Evolutionary conservation across 2,113 vertebrate genomes (phyloP), one percentile per base, ranked within the genome.

Genomic region (Cairina moschata): DNA sequence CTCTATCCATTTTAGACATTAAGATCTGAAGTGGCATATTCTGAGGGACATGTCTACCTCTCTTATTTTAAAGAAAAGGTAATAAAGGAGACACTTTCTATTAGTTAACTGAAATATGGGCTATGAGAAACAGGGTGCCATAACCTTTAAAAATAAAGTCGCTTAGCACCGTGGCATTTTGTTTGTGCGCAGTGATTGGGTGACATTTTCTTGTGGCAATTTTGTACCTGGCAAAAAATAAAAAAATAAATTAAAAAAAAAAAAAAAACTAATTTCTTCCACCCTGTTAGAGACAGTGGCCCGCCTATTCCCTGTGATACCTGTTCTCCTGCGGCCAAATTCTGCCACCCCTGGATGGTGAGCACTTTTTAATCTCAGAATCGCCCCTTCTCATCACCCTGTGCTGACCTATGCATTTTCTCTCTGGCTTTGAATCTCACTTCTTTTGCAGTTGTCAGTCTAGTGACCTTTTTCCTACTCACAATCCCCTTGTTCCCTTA

Each of bases 221-320:
- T 91, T 92, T 63, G 13, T 62, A 59, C 56, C 54, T 71, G 50
- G 34, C 36, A 95, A 86, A 90, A 82, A 46, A 73, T 48, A 62
- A 63, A 11, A 86, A 88, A 75, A 72, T 4, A 58, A 62, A 65
- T 7, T 1, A 52, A 54, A 56, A 56, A 6, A 56, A 58, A 32
- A 44, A 55, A 36, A 36, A 59, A 31, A 13, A 50, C 26, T 76
- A 29, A 34, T 31, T 54, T 82, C n/a, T 78, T 78, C 20, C 17
- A 38, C 8, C 8, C 10, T 66, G 6, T 62, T 80, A 67, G 69
- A 75, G 32, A 69, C 50, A 80, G 29, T 25, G 32, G 17, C 28
- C 36, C 83, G 31, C 6, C 36, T 76, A 23, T 69, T 73, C 50
- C 40, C 23, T 71, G 40, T 55, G 40, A 59, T 18, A 65, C 1